Evolutionary conservation across 2,888 invertebrate species (phyloP).

Genomic region (Athalia cordata): DNA sequence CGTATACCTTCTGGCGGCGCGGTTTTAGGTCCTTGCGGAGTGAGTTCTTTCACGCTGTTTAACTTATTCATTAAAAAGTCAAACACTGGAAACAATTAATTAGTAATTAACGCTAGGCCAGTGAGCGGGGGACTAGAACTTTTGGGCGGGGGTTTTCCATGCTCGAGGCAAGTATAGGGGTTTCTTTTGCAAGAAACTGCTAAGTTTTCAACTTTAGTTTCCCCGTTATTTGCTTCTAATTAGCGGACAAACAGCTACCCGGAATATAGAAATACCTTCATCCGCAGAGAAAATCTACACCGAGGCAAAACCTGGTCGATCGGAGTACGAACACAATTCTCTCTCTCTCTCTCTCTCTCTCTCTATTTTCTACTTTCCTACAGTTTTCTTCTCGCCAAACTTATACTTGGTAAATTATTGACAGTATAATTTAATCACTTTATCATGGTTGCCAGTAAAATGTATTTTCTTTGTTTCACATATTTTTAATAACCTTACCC

Average conservation of each 20-base stretch:
- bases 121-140: slow-evolving; percentile 40
- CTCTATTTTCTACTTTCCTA: not conserved
- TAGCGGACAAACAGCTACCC: slow-evolving; percentile 71
- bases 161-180: slow-evolving; percentile 26
- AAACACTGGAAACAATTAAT: slow-evolving; percentile 72
- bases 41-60: slow-evolving; percentile 64
- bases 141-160: slow-evolving; percentile 11
- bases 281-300: slow-evolving; percentile 34
- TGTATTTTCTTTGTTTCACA: no score
- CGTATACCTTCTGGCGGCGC: slow-evolving; percentile 17
- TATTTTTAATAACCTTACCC: no score
- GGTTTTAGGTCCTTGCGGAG: not conserved
- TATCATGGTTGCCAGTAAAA: no score
- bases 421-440: no score
- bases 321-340: slow-evolving; percentile 1
- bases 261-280: slow-evolving; percentile 61
- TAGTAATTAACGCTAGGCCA: slow-evolving; percentile 68
- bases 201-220: slow-evolving; percentile 69
- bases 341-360: not conserved
- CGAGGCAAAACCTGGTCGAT: not conserved
- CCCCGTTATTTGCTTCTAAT: slow-evolving; percentile 71
- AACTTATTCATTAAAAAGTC: slow-evolving; percentile 70
- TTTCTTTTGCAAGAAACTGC: slow-evolving; percentile 67
- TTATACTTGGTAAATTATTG: no score
- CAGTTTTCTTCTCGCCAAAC: not conserved